Evolutionary conservation across 2,797 vertebrate genomes (phyloP), one percentile per base, ranked within the genome.

Genomic region (Anniella stebbinsi): DNA sequence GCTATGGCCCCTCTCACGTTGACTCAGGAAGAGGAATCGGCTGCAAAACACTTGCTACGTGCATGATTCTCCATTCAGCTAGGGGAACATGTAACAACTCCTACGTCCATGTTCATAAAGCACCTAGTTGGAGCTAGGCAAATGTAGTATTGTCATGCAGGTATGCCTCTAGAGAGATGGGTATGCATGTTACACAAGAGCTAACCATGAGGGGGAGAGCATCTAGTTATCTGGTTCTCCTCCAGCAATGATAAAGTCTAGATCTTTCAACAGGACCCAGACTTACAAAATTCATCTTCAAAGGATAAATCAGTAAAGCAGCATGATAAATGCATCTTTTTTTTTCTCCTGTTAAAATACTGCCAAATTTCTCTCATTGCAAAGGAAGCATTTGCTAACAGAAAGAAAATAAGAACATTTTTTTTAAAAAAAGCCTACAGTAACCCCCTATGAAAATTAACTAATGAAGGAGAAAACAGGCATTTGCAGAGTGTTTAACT

Each of bases 211-310:
- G 41, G 41, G 11, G 4, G 41, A 18, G 54, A 17, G 17, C 13
- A 9, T 57, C 4, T 80, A 51, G 25, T 18, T 4, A 67, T 38
- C 30, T 84, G 72, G 4, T n/a, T n/a, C 30, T 48, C 23, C 67
- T 63, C 51, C 69, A 60, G 77, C 67, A 90, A 80, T 2, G 82
- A 45, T 30, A 90, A 87, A 92, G 38, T 57, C 13, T 38, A 78
- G 51, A 66, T 18, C 28, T 25, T 60, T 1, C 1, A 76, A 1
- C 1, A 76, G 63, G 12, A 66, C 25, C 67, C 54, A 57, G 15
- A 76, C 9, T 69, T 33, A 92, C 33, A 88, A 54, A 84, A 48
- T 90, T 51, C 2, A 73, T 38, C 81, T 17, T 75, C 73, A 73
- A 77, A 87, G 78, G 88, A 84, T 12, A 86, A 72, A 41, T 45